phyloP scores from a whole-genome alignment of 2,113 vertebrate genomes.

The Dicaeum eximium region DNA sequence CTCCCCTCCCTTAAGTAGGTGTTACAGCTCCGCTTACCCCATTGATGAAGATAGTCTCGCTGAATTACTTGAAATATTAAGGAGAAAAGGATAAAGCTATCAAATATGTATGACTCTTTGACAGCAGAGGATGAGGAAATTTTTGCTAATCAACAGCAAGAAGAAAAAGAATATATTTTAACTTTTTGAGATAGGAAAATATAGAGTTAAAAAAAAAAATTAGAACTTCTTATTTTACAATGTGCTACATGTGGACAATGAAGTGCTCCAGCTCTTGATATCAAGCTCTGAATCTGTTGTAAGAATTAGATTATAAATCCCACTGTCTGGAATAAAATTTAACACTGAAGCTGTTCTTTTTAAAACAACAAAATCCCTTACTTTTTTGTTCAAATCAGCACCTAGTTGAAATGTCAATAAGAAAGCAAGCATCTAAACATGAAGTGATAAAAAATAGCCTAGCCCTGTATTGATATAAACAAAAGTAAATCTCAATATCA shows the following conservation, averaged over 20 bases:
- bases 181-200: not conserved
- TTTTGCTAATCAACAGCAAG: not conserved
- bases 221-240: not conserved
- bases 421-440: not conserved
- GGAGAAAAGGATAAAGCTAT: not conserved
- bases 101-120: not conserved
- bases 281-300: not conserved
- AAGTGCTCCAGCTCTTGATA: not conserved
- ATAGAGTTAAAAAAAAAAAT: not conserved
- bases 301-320: conserved; percentile 14
- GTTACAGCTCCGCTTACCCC: not conserved
- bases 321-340: not conserved
- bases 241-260: not conserved
- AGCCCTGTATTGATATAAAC: not conserved
- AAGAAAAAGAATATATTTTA: not conserved
- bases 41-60: not conserved
- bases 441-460: not conserved
- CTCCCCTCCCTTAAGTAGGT: conserved; percentile 36
- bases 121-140: not conserved
- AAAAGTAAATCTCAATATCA: not conserved
- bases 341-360: not conserved
- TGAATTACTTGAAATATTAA: conserved; percentile 26
- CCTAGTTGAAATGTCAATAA: not conserved
- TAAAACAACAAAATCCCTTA: not conserved
- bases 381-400: not conserved